phyloP scores from a whole-genome alignment of 2,797 vertebrate species.

The Pygocentrus nattereri region DNA sequence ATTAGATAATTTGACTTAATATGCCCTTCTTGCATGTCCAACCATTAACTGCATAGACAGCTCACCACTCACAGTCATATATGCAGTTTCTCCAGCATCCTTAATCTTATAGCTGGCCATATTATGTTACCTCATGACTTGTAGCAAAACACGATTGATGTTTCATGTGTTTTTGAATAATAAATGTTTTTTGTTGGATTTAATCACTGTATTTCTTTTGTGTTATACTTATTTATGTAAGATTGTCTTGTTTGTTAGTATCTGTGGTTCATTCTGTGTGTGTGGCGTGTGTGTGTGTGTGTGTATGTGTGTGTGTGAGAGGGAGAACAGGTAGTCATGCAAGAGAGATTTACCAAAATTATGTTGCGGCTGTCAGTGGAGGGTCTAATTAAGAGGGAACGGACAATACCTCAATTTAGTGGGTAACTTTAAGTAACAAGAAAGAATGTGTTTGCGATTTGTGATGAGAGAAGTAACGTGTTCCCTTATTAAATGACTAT shows the following conservation, averaged over 20 bases:
- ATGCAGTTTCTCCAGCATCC: constrained; percentile 41
- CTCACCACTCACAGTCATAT: neutral
- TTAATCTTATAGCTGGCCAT: constrained; percentile 46
- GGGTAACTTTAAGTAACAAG: constrained; percentile 35
- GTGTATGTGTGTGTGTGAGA: constrained; percentile 9
- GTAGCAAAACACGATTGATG: constrained; percentile 28
- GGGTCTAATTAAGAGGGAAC: constrained; percentile 36
- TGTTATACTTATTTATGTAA: constrained; percentile 32
- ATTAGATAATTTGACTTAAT: constrained; percentile 18
- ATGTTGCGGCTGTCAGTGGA: constrained; percentile 33
- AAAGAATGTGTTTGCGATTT: neutral
- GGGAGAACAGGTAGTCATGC: constrained; percentile 1
- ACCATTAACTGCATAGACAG: constrained; percentile 7
- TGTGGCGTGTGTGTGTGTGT: constrained; percentile 18
- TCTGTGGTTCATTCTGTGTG: constrained; percentile 16
- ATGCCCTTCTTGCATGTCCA: neutral
- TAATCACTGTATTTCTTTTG: constrained; percentile 40
- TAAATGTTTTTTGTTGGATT: constrained; percentile 50
- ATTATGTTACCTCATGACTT: constrained; percentile 33
- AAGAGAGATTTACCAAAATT: constrained; percentile 36
- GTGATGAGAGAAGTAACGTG: neutral
- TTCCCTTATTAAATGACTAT: constrained; percentile 26
- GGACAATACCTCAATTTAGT: constrained; percentile 49
- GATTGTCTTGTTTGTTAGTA: constrained; percentile 34
- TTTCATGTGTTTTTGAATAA: constrained; percentile 43